These are phyloP conservation scores for Tamandua tetradactyla DNA, from an alignment of 2,797 vertebrate species.

Conservation along the genomic window DNA sequence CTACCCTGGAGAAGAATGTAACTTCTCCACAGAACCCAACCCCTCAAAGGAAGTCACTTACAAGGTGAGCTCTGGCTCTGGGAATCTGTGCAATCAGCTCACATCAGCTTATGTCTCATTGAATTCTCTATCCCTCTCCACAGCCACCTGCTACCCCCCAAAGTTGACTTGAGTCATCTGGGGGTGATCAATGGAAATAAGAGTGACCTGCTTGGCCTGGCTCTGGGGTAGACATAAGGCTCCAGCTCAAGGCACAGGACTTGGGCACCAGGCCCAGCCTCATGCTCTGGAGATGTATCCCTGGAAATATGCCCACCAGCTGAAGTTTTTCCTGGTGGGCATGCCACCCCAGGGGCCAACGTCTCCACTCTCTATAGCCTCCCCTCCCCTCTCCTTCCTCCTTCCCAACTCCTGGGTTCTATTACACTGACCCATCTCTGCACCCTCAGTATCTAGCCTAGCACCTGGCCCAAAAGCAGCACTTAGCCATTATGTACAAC, in stretches of 20 bases:
- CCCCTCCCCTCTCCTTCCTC: too few species aligned
- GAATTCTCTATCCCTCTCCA: not conserved
- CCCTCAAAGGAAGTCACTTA: not conserved
- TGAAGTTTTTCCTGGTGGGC: too few species aligned
- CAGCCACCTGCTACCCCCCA: not conserved
- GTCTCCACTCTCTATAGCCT: not conserved
- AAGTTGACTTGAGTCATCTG: not conserved
- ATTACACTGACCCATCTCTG: not conserved
- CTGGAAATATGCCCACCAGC: too few species aligned
- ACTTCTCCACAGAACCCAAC: not conserved
- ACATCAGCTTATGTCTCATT: not conserved
- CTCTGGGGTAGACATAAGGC: not conserved
- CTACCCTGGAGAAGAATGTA: not conserved
- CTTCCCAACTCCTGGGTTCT: too few species aligned
- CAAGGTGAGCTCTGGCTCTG: not conserved
- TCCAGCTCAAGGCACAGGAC: not conserved
- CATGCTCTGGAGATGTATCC: not conserved
- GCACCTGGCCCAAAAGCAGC: too few species aligned
- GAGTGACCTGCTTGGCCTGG: not conserved
- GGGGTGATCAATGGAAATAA: not conserved
- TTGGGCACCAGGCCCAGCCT: not conserved
- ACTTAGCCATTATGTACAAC: not conserved
- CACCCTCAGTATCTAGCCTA: not conserved
- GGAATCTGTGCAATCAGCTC: not conserved
- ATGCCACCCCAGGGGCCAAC: not conserved